Evolutionary conservation across 2,113 vertebrate species (phyloP), one percentile per base, ranked within the genome.

Genomic region (Scartelaos histophorus): DNA sequence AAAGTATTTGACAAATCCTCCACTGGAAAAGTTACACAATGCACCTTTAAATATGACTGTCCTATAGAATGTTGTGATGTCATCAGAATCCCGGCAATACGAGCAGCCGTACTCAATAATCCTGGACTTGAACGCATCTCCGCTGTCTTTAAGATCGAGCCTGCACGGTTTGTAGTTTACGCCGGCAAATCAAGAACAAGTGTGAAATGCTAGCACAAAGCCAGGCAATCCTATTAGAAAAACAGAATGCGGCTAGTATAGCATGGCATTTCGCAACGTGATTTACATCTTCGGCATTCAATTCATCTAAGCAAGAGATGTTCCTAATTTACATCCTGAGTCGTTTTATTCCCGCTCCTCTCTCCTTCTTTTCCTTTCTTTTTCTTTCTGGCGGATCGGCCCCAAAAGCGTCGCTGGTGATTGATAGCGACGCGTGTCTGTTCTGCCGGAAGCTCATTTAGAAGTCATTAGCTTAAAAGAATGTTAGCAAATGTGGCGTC

Each of bases 171-270:
- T 51, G 15, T 19, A 51, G 15, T 51, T 51, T 51, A 19, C 49
- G 49, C 45, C 49, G n/a, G 38, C 24, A 46, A 67, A 67, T 75
- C 38, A 68, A 74, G 65, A 72, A 66, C 73, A 73, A 73, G 53
- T 72, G 71, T 67, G 66, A 78, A 64, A 69, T 64, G 62, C 61
- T 21, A 56, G 66, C 12, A 25, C 38, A 61, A 77, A 74, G 58
- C 69, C 54, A 21, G 53, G 61, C 76, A 79, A 74, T 73, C 68
- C 24, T 43, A 71, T 82, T 70, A 77, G 54, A 68, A 15, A 25
- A 29, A 72, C 13, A 81, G 58, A 82, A 67, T 7, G 51, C 58
- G 76, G 53, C 66, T 49, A 64, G 56, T 66, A 57, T 45, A 74
- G 67, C 71, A 60, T 3, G 70, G 66, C 56, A 60, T 46, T 49